These are phyloP conservation scores for Siniperca knerii DNA, from an alignment of 2,113 vertebrate genomes.

Conservation along the genomic window DNA sequence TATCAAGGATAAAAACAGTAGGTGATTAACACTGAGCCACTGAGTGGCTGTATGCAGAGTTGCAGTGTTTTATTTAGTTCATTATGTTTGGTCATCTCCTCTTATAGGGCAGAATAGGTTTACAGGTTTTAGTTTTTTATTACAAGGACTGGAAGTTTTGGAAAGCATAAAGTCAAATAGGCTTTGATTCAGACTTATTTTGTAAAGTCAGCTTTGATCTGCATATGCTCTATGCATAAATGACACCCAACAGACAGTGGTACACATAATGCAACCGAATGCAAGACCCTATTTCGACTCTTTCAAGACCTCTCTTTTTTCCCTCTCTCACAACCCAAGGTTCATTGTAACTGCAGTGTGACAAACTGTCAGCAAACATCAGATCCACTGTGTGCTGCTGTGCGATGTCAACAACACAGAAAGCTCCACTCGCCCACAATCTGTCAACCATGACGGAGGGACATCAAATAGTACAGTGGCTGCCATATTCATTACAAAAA, in stretches of 20 bases:
- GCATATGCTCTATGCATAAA: slow-evolving; percentile 12
- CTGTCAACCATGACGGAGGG: slow-evolving; percentile 64
- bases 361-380: slow-evolving; percentile 72
- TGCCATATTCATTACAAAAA: slow-evolving; percentile 63
- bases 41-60: neutral
- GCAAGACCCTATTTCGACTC: slow-evolving; percentile 36
- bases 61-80: neutral
- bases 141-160: neutral
- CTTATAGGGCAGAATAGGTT: neutral
- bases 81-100: neutral
- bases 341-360: slow-evolving; percentile 58
- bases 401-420: slow-evolving; percentile 67
- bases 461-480: slow-evolving; percentile 61
- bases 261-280: slow-evolving; percentile 57
- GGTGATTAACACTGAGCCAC: neutral
- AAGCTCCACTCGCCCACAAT: slow-evolving; percentile 63
- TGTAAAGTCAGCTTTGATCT: slow-evolving; percentile 53
- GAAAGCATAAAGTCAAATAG: neutral
- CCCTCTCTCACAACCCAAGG: slow-evolving; percentile 24
- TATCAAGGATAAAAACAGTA: neutral
- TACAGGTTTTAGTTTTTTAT: neutral
- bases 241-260: slow-evolving; percentile 31
- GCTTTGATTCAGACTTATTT: slow-evolving; percentile 23
- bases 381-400: slow-evolving; percentile 63
- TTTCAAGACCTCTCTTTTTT: slow-evolving; percentile 31